Evolutionary conservation across 2,113 vertebrate species (phyloP), one percentile per base, ranked within the genome.

Genomic region (Gnathonemus echidnorhynchus): DNA sequence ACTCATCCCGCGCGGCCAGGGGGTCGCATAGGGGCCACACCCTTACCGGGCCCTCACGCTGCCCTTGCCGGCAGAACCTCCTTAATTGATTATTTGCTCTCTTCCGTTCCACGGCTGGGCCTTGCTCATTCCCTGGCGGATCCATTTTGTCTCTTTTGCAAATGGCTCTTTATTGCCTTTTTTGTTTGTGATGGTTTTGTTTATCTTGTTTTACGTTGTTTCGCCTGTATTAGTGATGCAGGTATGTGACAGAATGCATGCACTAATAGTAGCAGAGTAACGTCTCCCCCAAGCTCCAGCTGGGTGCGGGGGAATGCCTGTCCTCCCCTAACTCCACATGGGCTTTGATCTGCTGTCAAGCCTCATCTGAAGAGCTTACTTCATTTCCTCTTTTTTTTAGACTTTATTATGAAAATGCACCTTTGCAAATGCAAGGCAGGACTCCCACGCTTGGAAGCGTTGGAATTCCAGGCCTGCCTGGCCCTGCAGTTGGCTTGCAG

Each of bases 401-500:
- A 42, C 17, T 15, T 42, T 89, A 7, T 62, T 42, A 11, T 45
- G 19, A 35, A 58, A 42, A 52, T 58, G 46, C 50, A 24, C 17
- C 88, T 1, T 24, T 42, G 21, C 19, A 35, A 50, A 46, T 45
- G 58, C 0, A 2, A 39, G 45, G 31, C 48, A 27, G 46, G 74
- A 31, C 77, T 89, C 74, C 88, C 66, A 9, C 27, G 17, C 62
- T 21, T 35, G 86, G 77, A 58, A 52, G 62, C 74, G 56, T 24
- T 70, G 39, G 87, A 86, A 85, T 90, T 74, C 87, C 77, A 42
- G 90, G 90, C 90, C 56, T 90, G 90, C 90, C 90, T 56, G 80
- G 87, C 87, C 52, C 80, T 95, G 91, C 93, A 90, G 46, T 15
- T 90, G 92, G 85, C 53, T 88, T 90, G 45, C 94, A 0, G 92